Percentiles rank a stretch among this genome's conserved stretches.
Evolutionary conservation across 2,113 vertebrate genomes (phyloP).

Genomic region (Myxocyprinus asiaticus): DNA sequence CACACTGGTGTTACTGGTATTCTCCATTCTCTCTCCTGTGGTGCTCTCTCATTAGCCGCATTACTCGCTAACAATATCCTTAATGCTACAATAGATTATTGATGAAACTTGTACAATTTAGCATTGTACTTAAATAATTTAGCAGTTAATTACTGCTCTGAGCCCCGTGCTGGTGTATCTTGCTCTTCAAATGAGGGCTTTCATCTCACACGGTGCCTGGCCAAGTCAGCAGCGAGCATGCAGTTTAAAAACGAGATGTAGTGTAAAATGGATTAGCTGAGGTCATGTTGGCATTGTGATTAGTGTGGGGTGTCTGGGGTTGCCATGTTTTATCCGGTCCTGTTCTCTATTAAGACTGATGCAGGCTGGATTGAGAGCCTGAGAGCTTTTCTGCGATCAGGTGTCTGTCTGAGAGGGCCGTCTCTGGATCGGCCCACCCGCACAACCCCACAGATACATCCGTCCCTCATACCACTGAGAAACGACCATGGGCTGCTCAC

Average conservation of each 20-base stretch:
- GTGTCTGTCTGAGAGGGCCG: constrained; percentile 40
- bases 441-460: constrained; percentile 9
- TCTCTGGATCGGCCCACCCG: background rate
- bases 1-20: background rate
- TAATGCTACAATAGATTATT: constrained; percentile 49
- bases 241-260: constrained; percentile 20
- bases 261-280: constrained; percentile 48
- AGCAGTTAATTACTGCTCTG: constrained; percentile 52
- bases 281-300: constrained; percentile 30
- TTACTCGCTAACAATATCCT: constrained; percentile 34
- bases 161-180: constrained; percentile 33
- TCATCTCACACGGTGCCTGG: constrained; percentile 8
- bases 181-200: constrained; percentile 33
- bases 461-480: constrained; percentile 22
- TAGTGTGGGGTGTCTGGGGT: constrained; percentile 34
- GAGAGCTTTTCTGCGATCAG: constrained; percentile 43
- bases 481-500: constrained; percentile 23
- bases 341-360: constrained; percentile 47
- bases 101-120: constrained; percentile 47
- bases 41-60: constrained; percentile 14
- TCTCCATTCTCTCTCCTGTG: background rate
- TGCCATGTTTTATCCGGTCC: constrained; percentile 42
- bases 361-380: constrained; percentile 35
- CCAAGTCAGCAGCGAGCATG: constrained; percentile 8
- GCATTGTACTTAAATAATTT: constrained; percentile 27